These are phyloP conservation scores for Anomalospiza imberbis DNA, from an alignment of 2,797 vertebrate genomes.

Conservation along the genomic window DNA sequence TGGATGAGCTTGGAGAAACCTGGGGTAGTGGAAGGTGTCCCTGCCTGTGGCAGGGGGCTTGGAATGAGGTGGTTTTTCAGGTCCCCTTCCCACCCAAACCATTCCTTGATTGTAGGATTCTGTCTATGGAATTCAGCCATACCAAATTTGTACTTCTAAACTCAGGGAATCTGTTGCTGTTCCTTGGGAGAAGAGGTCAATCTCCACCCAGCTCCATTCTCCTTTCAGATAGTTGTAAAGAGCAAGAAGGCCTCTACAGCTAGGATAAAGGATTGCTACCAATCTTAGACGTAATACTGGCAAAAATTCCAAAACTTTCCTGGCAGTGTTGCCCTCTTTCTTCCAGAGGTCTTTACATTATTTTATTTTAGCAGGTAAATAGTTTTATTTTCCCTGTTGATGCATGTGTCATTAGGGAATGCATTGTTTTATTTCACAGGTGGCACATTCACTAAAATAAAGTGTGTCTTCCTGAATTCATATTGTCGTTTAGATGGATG, in stretches of 20 bases:
- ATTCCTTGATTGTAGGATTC: neutral
- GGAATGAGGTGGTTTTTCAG: fast-evolving
- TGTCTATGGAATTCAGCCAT: neutral
- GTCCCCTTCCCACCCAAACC: neutral
- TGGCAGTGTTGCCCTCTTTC: neutral
- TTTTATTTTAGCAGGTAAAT: neutral
- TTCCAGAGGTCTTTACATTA: neutral
- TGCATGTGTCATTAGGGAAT: neutral
- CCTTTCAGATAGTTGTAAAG: neutral
- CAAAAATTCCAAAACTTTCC: neutral
- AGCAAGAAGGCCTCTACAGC: neutral
- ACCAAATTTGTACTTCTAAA: neutral
- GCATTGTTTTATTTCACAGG: neutral
- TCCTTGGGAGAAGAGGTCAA: fast-evolving
- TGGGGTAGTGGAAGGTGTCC: neutral
- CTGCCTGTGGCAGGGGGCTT: fast-evolving
- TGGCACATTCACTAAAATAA: neutral
- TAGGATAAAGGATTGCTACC: neutral
- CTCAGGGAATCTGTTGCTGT: neutral
- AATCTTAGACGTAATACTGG: neutral
- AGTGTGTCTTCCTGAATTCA: neutral
- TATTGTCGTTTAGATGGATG: neutral
- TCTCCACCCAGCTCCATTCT: neutral
- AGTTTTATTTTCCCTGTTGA: neutral
- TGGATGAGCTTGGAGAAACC: fast-evolving